A percentile compares a stretch with the other conserved stretches of the same genome.
Evolutionary conservation across 2,113 vertebrate species (phyloP).

Genomic region (Hippocampus mohnikei): DNA sequence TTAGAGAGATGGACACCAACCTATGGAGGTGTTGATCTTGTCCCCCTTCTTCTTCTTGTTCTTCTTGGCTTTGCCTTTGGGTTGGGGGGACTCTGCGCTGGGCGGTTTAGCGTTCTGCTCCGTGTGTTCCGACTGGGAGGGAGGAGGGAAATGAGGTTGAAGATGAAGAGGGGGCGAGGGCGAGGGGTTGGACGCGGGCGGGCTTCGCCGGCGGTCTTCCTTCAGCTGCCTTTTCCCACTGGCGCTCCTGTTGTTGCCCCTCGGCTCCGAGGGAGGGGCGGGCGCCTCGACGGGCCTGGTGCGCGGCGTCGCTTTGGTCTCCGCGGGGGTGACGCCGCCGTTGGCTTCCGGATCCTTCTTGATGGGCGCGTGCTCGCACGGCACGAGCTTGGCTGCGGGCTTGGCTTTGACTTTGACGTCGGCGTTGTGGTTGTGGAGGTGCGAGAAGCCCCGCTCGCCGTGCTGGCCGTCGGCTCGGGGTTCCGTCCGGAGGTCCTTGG

Average conservation of each 20-base stretch:
- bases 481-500: constrained; percentile 63
- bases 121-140: constrained; percentile 60
- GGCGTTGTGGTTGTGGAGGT: constrained; percentile 67
- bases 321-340: constrained; percentile 30
- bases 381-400: constrained; percentile 65
- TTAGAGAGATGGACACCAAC: constrained; percentile 61
- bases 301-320: constrained; percentile 60
- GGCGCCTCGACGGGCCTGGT: constrained; percentile 69
- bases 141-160: constrained; percentile 5
- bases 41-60: constrained; percentile 96
- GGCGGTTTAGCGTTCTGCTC: constrained; percentile 74
- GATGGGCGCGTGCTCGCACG: constrained; percentile 66
- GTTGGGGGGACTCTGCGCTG: constrained; percentile 78
- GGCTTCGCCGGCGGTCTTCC: constrained; percentile 75
- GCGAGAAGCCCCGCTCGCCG: constrained; percentile 64
- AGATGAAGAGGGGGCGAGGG: constrained; percentile 50
- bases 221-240: constrained; percentile 79
- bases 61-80: constrained; percentile 80
- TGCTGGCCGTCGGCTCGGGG: constrained; percentile 66
- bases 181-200: constrained; percentile 61
- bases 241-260: constrained; percentile 60
- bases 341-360: constrained; percentile 66
- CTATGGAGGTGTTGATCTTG: constrained; percentile 85
- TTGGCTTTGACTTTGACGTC: constrained; percentile 75
- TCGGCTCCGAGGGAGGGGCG: constrained; percentile 63